A percentile compares a stretch with the other conserved stretches of the same genome.
phyloP scores from a whole-genome alignment of 1,140 invertebrate genomes.

The Onthophagus taurus region DNA sequence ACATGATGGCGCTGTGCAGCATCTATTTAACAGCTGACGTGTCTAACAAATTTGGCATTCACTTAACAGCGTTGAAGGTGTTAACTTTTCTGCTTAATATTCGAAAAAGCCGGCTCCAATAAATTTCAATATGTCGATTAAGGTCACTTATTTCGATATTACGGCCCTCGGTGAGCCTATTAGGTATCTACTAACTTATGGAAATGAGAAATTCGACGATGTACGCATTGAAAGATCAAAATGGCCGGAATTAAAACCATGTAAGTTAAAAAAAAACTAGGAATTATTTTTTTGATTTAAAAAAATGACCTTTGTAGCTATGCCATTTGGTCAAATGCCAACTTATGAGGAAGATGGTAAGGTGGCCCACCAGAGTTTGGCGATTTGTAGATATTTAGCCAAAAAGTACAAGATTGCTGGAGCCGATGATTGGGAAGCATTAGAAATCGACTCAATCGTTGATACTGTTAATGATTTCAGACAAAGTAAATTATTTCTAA shows the following conservation, averaged over 20 bases:
- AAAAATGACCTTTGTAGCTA: constrained; percentile 37
- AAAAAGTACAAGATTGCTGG: constrained; percentile 54
- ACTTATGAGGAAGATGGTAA: constrained; percentile 62
- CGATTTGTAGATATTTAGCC: constrained; percentile 61
- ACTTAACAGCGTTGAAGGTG: no score
- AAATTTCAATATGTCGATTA: constrained; percentile 28
- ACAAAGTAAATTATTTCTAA: constrained; percentile 17
- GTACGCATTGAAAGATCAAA: neutral
- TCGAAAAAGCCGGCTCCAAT: no score
- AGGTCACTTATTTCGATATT: constrained; percentile 58
- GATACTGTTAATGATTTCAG: constrained; percentile 48
- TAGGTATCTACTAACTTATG: constrained; percentile 61
- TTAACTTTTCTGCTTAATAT: no score
- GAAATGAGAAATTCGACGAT: constrained; percentile 16
- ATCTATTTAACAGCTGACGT: no score
- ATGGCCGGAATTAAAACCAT: constrained; percentile 5
- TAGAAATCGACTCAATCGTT: constrained; percentile 51
- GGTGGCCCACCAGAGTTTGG: constrained; percentile 52
- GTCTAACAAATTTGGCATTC: no score
- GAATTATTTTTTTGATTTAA: neutral
- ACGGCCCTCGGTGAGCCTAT: constrained; percentile 63
- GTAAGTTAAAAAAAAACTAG: constrained; percentile 17
- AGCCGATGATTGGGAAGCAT: constrained; percentile 51
- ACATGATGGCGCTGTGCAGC: no score
- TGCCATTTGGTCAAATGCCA: constrained; percentile 65